These are phyloP conservation scores for Hypercompe scribonia DNA, from an alignment of 2,888 invertebrate species.

Conservation along the genomic window DNA sequence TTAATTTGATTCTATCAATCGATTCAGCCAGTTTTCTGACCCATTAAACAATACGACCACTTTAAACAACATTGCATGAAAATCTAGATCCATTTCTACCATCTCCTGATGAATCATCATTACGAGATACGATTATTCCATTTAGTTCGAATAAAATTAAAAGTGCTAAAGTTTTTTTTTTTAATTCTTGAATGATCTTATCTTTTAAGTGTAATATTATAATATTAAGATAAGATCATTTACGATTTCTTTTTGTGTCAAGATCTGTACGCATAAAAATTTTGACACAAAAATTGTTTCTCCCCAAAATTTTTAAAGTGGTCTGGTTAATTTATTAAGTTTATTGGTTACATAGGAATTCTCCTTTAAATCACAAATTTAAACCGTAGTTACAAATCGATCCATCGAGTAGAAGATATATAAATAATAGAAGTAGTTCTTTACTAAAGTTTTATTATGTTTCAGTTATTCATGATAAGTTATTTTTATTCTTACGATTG, in stretches of 20 bases:
- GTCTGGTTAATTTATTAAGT: background rate
- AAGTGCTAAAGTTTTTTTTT: background rate
- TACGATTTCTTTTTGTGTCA: no score
- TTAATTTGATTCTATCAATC: background rate
- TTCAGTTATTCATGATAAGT: background rate
- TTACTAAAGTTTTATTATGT: background rate
- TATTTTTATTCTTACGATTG: background rate
- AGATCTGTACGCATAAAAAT: background rate
- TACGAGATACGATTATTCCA: background rate
- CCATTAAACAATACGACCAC: background rate
- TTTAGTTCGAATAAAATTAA: background rate
- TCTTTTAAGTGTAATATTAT: no score
- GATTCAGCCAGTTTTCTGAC: background rate
- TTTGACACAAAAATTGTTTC: background rate
- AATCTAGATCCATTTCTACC: background rate
- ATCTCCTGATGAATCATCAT: background rate
- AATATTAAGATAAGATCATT: no score
- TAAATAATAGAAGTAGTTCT: background rate
- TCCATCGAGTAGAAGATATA: background rate
- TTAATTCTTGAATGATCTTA: no score
- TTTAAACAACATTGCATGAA: background rate
- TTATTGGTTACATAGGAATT: background rate
- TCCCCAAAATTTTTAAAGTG: background rate
- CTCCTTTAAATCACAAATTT: background rate
- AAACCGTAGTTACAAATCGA: background rate